These are phyloP conservation scores for Micoletzkya japonica DNA, from an alignment of 2,888 invertebrate species.

Conservation along the genomic window DNA sequence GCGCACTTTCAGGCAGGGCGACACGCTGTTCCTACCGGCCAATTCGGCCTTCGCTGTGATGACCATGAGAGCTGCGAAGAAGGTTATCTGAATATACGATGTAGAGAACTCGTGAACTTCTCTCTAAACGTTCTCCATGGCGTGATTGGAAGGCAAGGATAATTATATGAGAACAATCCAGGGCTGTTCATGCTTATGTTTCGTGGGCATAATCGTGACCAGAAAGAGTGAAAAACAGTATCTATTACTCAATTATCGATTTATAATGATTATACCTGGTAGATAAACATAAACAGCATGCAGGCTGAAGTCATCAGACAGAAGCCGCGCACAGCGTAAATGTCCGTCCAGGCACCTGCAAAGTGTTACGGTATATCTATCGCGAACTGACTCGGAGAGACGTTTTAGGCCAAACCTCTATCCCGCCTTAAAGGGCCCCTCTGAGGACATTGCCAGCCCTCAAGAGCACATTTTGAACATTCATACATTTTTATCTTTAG, in stretches of 20 bases:
- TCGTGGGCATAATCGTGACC: background rate
- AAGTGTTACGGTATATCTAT: background rate
- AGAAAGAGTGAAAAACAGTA: background rate
- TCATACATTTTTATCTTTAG: too few species aligned
- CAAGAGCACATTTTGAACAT: too few species aligned
- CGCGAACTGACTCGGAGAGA: background rate
- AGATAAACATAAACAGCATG: constrained; percentile 85
- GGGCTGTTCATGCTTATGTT: background rate
- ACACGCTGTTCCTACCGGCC: constrained; percentile 72
- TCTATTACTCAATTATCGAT: background rate
- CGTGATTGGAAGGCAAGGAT: too few species aligned
- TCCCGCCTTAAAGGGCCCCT: too few species aligned
- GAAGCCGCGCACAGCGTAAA: constrained; percentile 89
- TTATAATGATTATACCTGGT: constrained; percentile 71
- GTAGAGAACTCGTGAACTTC: background rate
- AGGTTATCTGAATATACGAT: constrained; percentile 75
- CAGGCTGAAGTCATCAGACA: constrained; percentile 93
- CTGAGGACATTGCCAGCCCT: too few species aligned
- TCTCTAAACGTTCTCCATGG: background rate
- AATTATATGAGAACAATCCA: too few species aligned
- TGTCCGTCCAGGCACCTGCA: constrained; percentile 78
- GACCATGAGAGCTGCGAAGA: constrained; percentile 88
- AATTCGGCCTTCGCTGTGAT: constrained; percentile 86
- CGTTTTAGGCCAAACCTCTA: too few species aligned
- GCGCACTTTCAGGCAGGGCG: constrained; percentile 24